Evolutionary conservation across 2,797 vertebrate genomes (phyloP).

Genomic region (Coreius guichenoti): DNA sequence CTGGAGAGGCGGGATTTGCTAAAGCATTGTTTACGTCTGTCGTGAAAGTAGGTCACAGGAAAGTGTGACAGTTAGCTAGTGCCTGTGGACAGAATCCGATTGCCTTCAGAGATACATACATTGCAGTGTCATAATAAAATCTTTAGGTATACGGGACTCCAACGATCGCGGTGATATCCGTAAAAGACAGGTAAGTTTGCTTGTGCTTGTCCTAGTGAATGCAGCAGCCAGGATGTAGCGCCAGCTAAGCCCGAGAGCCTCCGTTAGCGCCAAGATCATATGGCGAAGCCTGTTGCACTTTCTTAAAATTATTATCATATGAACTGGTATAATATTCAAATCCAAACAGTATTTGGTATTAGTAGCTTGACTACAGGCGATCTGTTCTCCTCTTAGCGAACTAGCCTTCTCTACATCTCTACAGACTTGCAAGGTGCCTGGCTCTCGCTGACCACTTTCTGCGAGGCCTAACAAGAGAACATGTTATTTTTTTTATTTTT

Average conservation of each 20-base stretch:
- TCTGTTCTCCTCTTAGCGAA: neutral
- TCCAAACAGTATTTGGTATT: neutral
- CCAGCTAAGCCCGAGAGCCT: constrained; percentile 47
- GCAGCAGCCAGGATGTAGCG: constrained; percentile 37
- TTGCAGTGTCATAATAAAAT: neutral
- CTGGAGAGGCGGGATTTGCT: constrained; percentile 32
- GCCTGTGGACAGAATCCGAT: neutral
- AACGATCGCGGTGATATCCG: neutral
- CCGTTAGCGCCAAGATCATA: constrained; percentile 3
- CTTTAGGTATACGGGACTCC: neutral
- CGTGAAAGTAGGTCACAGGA: constrained; percentile 61
- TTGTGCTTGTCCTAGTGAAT: neutral
- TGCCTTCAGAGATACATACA: neutral
- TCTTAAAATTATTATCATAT: neutral
- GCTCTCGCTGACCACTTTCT: constrained; percentile 5
- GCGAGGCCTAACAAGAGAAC: constrained; percentile 5
- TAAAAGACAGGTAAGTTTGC: constrained; percentile 51
- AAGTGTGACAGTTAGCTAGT: constrained; percentile 45
- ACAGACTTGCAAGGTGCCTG: neutral
- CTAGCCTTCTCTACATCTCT: neutral
- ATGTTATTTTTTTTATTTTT: neutral
- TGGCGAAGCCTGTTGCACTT: constrained; percentile 16
- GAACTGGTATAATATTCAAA: neutral
- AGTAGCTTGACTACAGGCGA: neutral
- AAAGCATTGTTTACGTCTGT: constrained; percentile 63